phyloP scores from a whole-genome alignment of 2,888 invertebrate species.

The Acanthosepion esculentum region DNA sequence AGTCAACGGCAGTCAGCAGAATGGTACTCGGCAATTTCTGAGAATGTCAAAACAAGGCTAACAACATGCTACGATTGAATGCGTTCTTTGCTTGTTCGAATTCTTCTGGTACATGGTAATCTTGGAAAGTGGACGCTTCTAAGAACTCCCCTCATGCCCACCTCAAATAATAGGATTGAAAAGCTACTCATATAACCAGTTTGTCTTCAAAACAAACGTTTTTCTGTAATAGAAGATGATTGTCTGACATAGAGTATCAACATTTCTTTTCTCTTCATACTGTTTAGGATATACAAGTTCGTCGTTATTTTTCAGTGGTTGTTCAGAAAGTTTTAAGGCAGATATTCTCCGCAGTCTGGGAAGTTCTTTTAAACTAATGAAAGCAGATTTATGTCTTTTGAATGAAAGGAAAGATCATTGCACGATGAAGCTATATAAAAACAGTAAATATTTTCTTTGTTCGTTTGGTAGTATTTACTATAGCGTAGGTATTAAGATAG shows the following conservation, averaged over 20 bases:
- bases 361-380: no score
- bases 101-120: background rate
- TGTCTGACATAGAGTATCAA: background rate
- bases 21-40: background rate
- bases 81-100: background rate
- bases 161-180: background rate
- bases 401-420: no score
- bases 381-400: no score
- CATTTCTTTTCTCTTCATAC: no score
- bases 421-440: no score
- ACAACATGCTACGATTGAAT: background rate
- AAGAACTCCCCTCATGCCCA: background rate
- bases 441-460: no score
- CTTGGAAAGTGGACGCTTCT: background rate
- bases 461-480: no score
- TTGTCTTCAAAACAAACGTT: background rate
- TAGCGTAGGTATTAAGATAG: no score
- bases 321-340: no score
- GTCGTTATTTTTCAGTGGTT: no score
- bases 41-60: conserved; percentile 12
- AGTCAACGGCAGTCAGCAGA: background rate
- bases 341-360: no score
- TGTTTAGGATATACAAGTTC: no score
- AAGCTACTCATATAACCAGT: background rate
- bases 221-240: background rate